A percentile compares a stretch with the other conserved stretches of the same genome.
Conservation (phyloP, 1,140 invertebrate species). For the Caenorhabditis briggsae region DNA sequence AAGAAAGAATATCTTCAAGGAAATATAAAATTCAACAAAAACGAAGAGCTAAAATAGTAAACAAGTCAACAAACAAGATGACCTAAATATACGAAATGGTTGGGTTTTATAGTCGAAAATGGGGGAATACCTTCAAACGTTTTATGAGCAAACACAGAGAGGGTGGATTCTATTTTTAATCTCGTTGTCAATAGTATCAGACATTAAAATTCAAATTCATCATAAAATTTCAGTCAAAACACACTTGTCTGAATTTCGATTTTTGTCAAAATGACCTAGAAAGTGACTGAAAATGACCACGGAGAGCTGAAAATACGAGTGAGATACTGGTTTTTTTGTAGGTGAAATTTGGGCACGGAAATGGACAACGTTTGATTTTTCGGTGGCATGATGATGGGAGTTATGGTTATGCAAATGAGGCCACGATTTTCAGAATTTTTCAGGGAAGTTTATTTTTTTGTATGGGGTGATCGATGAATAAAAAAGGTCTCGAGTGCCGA, state of each 20-base stretch:
- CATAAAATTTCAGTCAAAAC: slow-evolving; percentile 9
- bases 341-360: not conserved
- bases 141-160: not conserved
- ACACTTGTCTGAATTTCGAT: not conserved
- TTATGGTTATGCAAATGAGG: slow-evolving; percentile 13
- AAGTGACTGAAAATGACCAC: not conserved
- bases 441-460: not conserved
- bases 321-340: slow-evolving; percentile 9
- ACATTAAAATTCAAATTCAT: slow-evolving; percentile 23
- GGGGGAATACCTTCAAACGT: not conserved
- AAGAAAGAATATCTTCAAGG: not conserved
- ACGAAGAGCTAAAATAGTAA: not conserved
- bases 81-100: slow-evolving; percentile 1
- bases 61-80: not conserved
- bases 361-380: slow-evolving; percentile 19
- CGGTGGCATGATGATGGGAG: not conserved
- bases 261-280: not conserved
- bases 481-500: not conserved
- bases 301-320: not conserved
- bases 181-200: not conserved
- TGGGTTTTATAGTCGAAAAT: not conserved
- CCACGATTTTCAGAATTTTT: slow-evolving; percentile 13
- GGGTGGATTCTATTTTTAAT: slow-evolving; percentile 19
- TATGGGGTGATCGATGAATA: not conserved
- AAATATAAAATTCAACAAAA: not conserved